These are phyloP conservation scores for Callithrix jacchus DNA, from an alignment of 2,113 vertebrate species.

Conservation along the genomic window DNA sequence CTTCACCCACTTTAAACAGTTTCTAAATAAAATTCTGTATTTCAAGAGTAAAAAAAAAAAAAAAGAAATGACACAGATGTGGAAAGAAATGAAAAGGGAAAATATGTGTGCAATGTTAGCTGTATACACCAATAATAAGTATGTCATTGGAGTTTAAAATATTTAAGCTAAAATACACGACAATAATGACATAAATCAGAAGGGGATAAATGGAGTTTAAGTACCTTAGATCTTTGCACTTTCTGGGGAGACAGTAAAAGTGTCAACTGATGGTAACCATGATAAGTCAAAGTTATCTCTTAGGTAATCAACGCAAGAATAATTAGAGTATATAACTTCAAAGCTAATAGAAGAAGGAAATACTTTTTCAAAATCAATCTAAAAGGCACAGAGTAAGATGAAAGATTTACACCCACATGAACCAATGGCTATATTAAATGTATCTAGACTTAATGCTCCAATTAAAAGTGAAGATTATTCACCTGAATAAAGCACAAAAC, in stretches of 20 bases:
- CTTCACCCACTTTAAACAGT: too few relatives aligned
- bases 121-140: background rate
- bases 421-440: background rate
- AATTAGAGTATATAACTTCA: background rate
- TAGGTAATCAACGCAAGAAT: background rate
- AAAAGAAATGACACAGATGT: too few relatives aligned
- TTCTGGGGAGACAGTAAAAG: background rate
- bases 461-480: background rate
- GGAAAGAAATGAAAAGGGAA: background rate
- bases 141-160: background rate
- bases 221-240: background rate
- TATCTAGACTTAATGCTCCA: background rate
- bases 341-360: background rate
- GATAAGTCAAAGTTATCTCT: background rate
- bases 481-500: background rate
- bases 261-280: background rate
- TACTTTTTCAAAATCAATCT: background rate
- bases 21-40: too few relatives aligned
- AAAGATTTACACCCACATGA: background rate
- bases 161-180: background rate
- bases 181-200: background rate
- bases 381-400: background rate
- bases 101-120: background rate
- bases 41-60: too few relatives aligned
- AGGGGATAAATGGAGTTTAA: background rate